phyloP scores from a whole-genome alignment of 2,113 vertebrate species.

The Syrrhaptes paradoxus region DNA sequence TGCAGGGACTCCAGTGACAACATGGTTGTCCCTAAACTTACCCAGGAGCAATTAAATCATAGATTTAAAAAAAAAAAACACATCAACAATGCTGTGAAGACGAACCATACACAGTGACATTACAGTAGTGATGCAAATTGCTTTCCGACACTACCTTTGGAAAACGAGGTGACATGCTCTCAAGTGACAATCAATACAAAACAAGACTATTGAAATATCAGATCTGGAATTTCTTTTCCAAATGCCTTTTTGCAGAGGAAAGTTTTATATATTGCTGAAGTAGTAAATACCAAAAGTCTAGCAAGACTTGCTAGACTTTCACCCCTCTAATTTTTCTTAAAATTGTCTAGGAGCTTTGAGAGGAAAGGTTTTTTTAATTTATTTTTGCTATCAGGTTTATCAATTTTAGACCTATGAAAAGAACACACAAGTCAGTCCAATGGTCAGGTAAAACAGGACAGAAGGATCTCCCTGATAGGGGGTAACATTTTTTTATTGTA shows the following conservation, averaged over 20 bases:
- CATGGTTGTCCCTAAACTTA: not conserved
- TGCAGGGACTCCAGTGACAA: not conserved
- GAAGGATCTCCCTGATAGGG: not conserved
- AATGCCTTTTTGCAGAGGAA: not conserved
- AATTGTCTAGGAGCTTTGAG: not conserved
- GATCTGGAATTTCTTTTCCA: not conserved
- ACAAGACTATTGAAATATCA: not conserved
- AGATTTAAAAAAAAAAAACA: not conserved
- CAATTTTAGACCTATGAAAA: not conserved
- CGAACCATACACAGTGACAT: not conserved
- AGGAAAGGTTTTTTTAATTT: not conserved
- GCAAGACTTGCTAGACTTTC: not conserved
- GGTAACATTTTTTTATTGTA: not conserved
- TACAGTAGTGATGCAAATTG: not conserved
- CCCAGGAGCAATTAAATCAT: not conserved
- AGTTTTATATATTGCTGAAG: not conserved
- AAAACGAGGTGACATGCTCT: not conserved
- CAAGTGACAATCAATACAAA: not conserved
- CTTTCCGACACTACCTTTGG: not conserved
- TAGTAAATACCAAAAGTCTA: not conserved
- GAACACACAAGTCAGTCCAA: not conserved
- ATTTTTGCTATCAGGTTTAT: not conserved
- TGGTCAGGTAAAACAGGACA: not conserved
- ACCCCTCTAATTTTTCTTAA: not conserved
- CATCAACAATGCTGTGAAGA: not conserved